phyloP scores from a whole-genome alignment of 2,888 invertebrate genomes.

The Lycia hirtaria region DNA sequence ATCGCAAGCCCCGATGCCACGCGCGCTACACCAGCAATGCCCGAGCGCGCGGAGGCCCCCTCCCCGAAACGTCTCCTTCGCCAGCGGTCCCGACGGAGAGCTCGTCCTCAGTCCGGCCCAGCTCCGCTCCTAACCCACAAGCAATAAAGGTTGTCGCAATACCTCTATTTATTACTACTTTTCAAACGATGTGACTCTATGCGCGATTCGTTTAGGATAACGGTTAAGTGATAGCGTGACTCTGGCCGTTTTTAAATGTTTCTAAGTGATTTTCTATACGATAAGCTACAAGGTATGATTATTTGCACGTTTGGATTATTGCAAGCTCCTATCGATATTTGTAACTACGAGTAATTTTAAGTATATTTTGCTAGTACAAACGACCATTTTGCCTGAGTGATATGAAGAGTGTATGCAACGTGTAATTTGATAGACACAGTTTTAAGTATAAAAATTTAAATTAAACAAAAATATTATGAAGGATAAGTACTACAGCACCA shows the following conservation, averaged over 20 bases:
- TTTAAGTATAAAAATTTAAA: too few species aligned
- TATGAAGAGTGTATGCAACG: slow-evolving; percentile 34
- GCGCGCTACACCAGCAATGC: slow-evolving; percentile 41
- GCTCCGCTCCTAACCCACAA: slow-evolving; percentile 82
- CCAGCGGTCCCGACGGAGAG: slow-evolving; percentile 82
- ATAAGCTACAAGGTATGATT: slow-evolving; percentile 64
- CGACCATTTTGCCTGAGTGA: slow-evolving; percentile 46
- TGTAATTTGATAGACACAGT: slow-evolving; percentile 28
- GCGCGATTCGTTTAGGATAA: slow-evolving; percentile 49
- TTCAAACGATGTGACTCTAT: slow-evolving; percentile 61
- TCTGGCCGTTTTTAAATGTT: slow-evolving; percentile 53
- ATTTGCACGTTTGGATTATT: slow-evolving; percentile 79
- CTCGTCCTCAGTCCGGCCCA: slow-evolving; percentile 88
- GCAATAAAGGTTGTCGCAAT: slow-evolving; percentile 71
- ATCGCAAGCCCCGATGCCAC: slow-evolving; percentile 45
- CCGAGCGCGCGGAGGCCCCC: slow-evolving; percentile 59
- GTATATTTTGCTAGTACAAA: slow-evolving; percentile 62
- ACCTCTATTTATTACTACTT: slow-evolving; percentile 47
- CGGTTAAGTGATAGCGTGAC: slow-evolving; percentile 64
- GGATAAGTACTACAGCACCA: too few species aligned
- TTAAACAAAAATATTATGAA: too few species aligned
- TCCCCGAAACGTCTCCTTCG: slow-evolving; percentile 81
- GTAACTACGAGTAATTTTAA: slow-evolving; percentile 53
- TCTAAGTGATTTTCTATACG: slow-evolving; percentile 65
- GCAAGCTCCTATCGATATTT: slow-evolving; percentile 66